phyloP scores from a whole-genome alignment of 2,113 vertebrate genomes.

The Oenanthe melanoleuca region DNA sequence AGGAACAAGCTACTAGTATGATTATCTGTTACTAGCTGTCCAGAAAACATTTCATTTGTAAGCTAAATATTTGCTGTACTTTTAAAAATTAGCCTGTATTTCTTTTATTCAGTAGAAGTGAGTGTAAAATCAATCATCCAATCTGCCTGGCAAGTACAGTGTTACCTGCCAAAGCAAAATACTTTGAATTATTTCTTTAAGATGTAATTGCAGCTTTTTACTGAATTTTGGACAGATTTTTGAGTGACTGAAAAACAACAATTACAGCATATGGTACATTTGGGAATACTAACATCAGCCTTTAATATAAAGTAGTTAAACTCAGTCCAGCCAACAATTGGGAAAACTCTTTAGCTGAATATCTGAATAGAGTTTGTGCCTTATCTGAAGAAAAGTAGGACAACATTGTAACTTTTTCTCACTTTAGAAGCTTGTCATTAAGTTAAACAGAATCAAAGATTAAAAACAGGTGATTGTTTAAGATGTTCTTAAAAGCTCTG shows the following conservation, averaged over 20 bases:
- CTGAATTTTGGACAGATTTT: background rate
- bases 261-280: background rate
- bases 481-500: background rate
- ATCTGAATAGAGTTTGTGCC: background rate
- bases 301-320: background rate
- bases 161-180: background rate
- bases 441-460: background rate
- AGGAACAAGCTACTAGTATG: background rate
- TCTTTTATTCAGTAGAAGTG: background rate
- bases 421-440: background rate
- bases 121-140: background rate
- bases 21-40: background rate
- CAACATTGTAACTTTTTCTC: background rate
- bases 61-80: background rate
- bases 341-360: background rate
- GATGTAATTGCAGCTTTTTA: background rate
- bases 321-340: background rate
- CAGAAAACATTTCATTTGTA: background rate
- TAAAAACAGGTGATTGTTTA: background rate
- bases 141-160: background rate
- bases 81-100: background rate
- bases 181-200: background rate
- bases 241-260: background rate
- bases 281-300: background rate
- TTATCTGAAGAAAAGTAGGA: background rate